phyloP scores from a whole-genome alignment of 2,888 invertebrate genomes.

The Drosophila ezoana region DNA sequence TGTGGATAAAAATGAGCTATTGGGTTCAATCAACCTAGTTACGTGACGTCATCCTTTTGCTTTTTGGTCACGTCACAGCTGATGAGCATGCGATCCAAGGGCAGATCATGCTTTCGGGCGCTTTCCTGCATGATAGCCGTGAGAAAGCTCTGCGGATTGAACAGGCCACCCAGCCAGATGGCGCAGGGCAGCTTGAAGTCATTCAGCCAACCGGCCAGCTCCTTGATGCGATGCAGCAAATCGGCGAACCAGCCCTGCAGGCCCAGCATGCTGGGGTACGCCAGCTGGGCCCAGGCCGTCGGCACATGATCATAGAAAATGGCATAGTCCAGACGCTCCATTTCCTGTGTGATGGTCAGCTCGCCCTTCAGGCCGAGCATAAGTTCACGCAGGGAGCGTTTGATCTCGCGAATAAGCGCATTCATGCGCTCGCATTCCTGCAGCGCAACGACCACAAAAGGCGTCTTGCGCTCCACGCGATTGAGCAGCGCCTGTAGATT shows the following conservation, averaged over 20 bases:
- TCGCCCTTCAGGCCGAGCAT: conserved; percentile 97
- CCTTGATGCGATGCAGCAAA: conserved; percentile 91
- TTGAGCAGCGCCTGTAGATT: conserved; percentile 93
- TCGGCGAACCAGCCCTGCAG: conserved; percentile 95
- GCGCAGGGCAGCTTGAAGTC: conserved; percentile 93
- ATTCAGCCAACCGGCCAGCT: conserved; percentile 94
- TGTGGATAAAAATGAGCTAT: not conserved
- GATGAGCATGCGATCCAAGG: conserved; percentile 97
- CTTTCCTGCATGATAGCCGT: conserved; percentile 99
- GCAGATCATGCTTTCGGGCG: conserved; percentile 97
- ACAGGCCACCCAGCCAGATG: conserved; percentile 98
- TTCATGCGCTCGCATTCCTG: conserved; percentile 99
- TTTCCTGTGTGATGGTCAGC: conserved; percentile 96
- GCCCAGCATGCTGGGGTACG: conserved; percentile 95
- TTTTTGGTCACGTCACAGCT: conserved; percentile 98
- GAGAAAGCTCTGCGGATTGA: conserved; percentile 98
- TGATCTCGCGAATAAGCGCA: conserved; percentile 92
- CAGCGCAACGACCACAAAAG: conserved; percentile 95
- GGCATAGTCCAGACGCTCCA: conserved; percentile 94
- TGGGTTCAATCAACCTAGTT: conserved; percentile 64
- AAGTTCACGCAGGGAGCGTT: conserved; percentile 92
- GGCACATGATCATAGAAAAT: conserved; percentile 96
- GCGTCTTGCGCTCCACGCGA: conserved; percentile 95
- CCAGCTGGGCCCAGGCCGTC: conserved; percentile 92
- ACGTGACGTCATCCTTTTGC: conserved; percentile 93